phyloP scores from a whole-genome alignment of 2,888 invertebrate genomes.

The Caradrina kadenii region DNA sequence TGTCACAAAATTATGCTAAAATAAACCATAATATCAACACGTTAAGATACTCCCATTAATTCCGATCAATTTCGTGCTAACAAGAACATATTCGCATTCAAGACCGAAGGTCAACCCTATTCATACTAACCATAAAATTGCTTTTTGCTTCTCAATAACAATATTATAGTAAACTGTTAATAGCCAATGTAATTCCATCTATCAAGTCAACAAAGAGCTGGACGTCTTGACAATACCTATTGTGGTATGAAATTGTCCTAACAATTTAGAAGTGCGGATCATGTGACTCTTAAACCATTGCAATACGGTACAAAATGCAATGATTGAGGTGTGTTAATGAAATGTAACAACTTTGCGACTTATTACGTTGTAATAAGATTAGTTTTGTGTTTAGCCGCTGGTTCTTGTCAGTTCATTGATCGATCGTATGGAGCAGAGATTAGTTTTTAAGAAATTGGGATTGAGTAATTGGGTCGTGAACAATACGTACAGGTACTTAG shows the following conservation, averaged over 20 bases:
- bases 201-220: conserved; percentile 42
- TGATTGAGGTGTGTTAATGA: neutral
- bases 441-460: conserved; percentile 14
- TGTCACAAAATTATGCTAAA: no score
- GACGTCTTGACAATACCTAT: conserved; percentile 44
- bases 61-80: neutral
- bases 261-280: neutral
- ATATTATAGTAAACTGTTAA: conserved; percentile 5
- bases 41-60: neutral
- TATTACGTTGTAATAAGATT: conserved; percentile 49
- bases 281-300: neutral
- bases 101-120: neutral
- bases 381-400: conserved; percentile 16
- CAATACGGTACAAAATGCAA: neutral
- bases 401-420: conserved; percentile 29
- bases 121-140: conserved; percentile 11
- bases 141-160: conserved; percentile 17
- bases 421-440: conserved; percentile 26
- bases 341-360: conserved; percentile 24
- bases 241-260: conserved; percentile 28
- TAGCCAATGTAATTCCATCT: conserved; percentile 40
- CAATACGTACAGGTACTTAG: neutral
- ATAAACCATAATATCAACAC: no score
- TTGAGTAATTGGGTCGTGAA: conserved; percentile 13
- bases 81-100: neutral